Percentiles rank a stretch among this genome's conserved stretches.
phyloP scores from a whole-genome alignment of 2,113 vertebrate genomes.

The Microtus oregoni region DNA sequence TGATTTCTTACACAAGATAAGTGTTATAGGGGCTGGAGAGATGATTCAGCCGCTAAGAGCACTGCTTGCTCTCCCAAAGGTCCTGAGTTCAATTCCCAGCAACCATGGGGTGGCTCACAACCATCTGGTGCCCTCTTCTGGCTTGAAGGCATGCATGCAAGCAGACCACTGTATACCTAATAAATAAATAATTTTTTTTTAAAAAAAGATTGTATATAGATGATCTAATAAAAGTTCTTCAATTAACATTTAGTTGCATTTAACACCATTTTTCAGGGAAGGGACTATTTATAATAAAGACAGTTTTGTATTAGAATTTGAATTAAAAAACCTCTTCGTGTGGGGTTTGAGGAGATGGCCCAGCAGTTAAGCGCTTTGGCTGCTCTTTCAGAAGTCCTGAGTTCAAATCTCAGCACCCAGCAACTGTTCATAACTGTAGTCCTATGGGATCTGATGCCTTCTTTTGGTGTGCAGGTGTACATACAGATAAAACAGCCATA shows the following conservation, averaged over 20 bases:
- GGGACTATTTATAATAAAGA: neutral
- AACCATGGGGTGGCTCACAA: too few relatives aligned
- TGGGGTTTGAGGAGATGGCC: neutral
- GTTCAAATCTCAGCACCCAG: neutral
- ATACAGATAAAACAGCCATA: neutral
- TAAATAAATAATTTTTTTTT: too few relatives aligned
- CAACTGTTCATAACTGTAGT: neutral
- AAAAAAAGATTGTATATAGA: neutral
- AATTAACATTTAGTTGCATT: conserved; percentile 37
- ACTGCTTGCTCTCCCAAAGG: too few relatives aligned
- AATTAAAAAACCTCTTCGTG: neutral
- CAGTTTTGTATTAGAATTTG: conserved; percentile 32
- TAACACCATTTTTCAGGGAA: conserved; percentile 14
- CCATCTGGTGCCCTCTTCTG: too few relatives aligned
- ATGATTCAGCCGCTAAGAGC: too few relatives aligned
- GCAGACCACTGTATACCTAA: too few relatives aligned
- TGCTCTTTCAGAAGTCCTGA: neutral
- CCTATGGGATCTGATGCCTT: neutral
- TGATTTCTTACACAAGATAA: conserved; percentile 45
- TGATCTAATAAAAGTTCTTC: conserved; percentile 29
- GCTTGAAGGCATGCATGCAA: too few relatives aligned
- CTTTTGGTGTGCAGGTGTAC: neutral
- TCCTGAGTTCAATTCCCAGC: too few relatives aligned
- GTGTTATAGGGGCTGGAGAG: neutral
- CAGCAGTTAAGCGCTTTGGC: neutral